Evolutionary conservation across 2,888 invertebrate genomes (phyloP).

Genomic region (Aplocera efformata): DNA sequence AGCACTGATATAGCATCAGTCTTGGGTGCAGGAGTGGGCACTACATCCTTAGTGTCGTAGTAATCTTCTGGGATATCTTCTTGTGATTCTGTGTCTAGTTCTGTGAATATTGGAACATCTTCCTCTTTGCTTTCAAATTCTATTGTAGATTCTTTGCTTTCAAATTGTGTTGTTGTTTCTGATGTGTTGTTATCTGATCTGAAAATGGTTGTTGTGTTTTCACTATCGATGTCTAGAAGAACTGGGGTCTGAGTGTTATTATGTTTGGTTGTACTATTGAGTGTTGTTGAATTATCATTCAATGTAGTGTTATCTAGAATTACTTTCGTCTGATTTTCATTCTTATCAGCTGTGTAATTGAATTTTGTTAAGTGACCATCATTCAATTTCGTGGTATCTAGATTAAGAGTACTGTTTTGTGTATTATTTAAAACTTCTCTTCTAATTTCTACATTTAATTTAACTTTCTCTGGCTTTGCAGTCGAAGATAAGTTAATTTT

Average conservation of each 20-base stretch:
- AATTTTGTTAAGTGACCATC: not conserved
- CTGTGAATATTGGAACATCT: slow-evolving; percentile 60
- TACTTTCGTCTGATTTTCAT: not conserved
- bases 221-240: not conserved
- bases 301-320: slow-evolving; percentile 3
- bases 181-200: slow-evolving; percentile 15
- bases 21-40: slow-evolving; percentile 65
- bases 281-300: not conserved
- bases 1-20: slow-evolving; percentile 68
- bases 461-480: slow-evolving; percentile 1
- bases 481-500: not conserved
- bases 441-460: not conserved
- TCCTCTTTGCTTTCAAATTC: slow-evolving; percentile 38
- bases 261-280: not conserved
- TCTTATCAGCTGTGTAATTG: slow-evolving; percentile 1
- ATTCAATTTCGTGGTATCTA: not conserved
- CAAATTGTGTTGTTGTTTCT: slow-evolving; percentile 35
- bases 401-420: not conserved
- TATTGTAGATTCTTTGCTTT: slow-evolving; percentile 26
- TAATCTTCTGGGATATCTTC: slow-evolving; percentile 68
- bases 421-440: not conserved
- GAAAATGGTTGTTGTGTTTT: slow-evolving; percentile 1
- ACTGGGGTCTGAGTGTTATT: slow-evolving; percentile 1
- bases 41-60: slow-evolving; percentile 65
- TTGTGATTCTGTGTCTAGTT: slow-evolving; percentile 55